Percentiles rank a stretch among this genome's conserved stretches.
Evolutionary conservation across 2,113 vertebrate species (phyloP).

Genomic region (Mormyrus lacerda): DNA sequence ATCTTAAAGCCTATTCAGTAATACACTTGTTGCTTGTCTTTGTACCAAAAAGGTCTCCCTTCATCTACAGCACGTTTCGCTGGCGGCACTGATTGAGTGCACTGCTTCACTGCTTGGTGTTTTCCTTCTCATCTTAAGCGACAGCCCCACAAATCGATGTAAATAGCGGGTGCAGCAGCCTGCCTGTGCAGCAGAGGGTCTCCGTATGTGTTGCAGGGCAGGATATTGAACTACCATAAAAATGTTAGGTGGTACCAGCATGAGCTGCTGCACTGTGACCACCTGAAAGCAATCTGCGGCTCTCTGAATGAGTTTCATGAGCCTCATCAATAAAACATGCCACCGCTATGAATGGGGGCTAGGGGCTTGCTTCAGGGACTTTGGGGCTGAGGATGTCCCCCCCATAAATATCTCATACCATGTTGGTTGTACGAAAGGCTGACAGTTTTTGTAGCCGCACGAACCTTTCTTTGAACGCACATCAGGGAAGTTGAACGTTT

Average conservation of each 20-base stretch:
- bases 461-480: too few relatives aligned
- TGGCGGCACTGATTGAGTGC: neutral
- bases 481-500: too few relatives aligned
- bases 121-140: neutral
- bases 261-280: neutral
- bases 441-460: too few relatives aligned
- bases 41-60: neutral
- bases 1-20: neutral
- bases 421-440: neutral
- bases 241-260: constrained; percentile 43
- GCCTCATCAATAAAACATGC: constrained; percentile 58
- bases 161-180: neutral
- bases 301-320: constrained; percentile 32
- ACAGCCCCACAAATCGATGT: neutral
- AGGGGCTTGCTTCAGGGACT: neutral
- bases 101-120: neutral
- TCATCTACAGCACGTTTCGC: neutral
- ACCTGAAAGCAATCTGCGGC: constrained; percentile 22
- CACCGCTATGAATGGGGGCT: constrained; percentile 35
- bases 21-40: constrained; percentile 1
- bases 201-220: neutral
- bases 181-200: neutral
- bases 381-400: neutral
- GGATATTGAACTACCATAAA: constrained; percentile 44
- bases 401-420: neutral